Conservation (phyloP, 2,113 vertebrate species). For the Poeciliopsis occidentalis region DNA sequence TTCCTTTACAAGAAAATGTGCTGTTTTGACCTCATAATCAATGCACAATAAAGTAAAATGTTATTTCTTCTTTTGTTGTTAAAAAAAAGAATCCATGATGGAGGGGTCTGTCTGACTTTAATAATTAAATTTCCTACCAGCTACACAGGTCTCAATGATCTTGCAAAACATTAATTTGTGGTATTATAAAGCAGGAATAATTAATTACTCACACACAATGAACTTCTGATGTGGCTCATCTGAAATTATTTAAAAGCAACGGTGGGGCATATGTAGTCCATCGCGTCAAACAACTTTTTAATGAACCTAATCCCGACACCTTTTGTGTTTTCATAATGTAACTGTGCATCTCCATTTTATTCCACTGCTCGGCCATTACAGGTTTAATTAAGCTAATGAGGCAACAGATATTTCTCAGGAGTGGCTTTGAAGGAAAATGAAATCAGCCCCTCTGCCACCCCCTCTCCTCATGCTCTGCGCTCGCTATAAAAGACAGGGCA, state of each 20-base stretch:
- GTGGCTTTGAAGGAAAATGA: slow-evolving; percentile 38
- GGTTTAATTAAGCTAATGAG: slow-evolving; percentile 39
- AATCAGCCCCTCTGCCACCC: slow-evolving; percentile 42
- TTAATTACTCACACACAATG: neutral
- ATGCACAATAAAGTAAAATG: neutral
- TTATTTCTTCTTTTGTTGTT: too few species aligned
- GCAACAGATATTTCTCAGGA: slow-evolving; percentile 44
- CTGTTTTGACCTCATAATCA: neutral
- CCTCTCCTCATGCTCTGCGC: slow-evolving; percentile 36
- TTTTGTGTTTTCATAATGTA: slow-evolving; percentile 10
- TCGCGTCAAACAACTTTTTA: neutral
- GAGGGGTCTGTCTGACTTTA: neutral
- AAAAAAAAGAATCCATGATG: slow-evolving; percentile 11
- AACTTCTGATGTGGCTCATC: neutral
- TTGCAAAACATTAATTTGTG: slow-evolving; percentile 2
- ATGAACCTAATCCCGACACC: neutral
- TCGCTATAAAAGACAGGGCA: slow-evolving; percentile 61
- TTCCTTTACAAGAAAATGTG: neutral
- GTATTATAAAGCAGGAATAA: neutral
- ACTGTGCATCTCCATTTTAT: slow-evolving; percentile 2
- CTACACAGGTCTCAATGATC: neutral
- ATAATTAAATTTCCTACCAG: neutral
- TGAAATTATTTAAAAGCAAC: neutral
- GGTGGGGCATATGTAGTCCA: neutral
- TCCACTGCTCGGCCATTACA: slow-evolving; percentile 13